These are phyloP conservation scores for Drosophila sp. DNA, from an alignment of 1,140 invertebrate species.

Conservation along the genomic window DNA sequence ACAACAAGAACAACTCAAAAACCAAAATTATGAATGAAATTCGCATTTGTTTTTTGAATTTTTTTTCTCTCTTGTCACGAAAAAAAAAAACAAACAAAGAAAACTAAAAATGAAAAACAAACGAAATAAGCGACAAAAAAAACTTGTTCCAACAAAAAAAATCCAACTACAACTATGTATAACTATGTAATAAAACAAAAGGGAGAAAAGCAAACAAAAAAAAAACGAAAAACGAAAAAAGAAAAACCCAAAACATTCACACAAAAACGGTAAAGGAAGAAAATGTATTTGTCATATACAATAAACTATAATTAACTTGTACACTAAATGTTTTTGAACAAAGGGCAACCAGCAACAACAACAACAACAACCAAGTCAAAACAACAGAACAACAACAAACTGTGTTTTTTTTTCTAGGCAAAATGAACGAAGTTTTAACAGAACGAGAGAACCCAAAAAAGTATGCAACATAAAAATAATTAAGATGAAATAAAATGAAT, in stretches of 20 bases:
- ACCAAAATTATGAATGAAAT: conserved; percentile 40
- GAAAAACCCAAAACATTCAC: conserved; percentile 19
- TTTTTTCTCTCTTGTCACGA: conserved; percentile 36
- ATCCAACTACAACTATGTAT: conserved; percentile 42
- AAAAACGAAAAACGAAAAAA: conserved; percentile 24
- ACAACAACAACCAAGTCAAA: conserved; percentile 27
- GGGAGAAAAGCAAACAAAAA: conserved; percentile 24
- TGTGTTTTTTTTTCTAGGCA: conserved; percentile 15
- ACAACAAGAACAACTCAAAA: conserved; percentile 21
- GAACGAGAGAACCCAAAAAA: conserved; percentile 26
- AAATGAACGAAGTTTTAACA: conserved; percentile 36
- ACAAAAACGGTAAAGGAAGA: conserved; percentile 2
- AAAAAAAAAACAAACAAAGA: not conserved
- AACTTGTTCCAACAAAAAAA: conserved; percentile 35
- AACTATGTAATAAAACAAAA: conserved; percentile 26
- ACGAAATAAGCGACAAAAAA: conserved; percentile 29
- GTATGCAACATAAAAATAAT: conserved; percentile 47
- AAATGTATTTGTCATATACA: conserved; percentile 72
- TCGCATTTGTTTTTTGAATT: conserved; percentile 63
- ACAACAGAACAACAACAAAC: conserved; percentile 20
- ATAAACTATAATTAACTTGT: conserved; percentile 65
- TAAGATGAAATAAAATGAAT: conserved; percentile 34
- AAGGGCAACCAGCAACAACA: conserved; percentile 8
- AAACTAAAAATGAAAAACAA: not conserved
- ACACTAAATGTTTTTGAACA: conserved; percentile 56